Percentiles rank a stretch among this genome's conserved stretches.
Evolutionary conservation across 2,888 invertebrate genomes (phyloP).

Genomic region (Lissocephala sabroskyi): DNA sequence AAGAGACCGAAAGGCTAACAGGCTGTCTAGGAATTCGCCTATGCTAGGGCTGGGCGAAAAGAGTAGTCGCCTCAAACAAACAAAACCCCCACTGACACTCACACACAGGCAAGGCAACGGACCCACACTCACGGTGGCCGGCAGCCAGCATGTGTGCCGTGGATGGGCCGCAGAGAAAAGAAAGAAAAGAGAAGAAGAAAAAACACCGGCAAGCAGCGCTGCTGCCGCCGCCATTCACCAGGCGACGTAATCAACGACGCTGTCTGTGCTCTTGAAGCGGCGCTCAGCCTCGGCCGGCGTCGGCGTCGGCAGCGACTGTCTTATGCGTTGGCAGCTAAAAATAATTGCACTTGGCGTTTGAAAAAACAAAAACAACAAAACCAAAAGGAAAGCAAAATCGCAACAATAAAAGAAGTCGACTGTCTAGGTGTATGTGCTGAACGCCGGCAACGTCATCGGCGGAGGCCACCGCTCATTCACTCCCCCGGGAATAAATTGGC

Average conservation of each 20-base stretch:
- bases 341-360: slow-evolving; percentile 34
- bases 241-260: slow-evolving; percentile 1
- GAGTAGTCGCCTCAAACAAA: too few relatives aligned
- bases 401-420: slow-evolving; percentile 2
- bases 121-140: too few relatives aligned
- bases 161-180: background rate
- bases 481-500: background rate
- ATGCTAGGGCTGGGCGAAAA: too few relatives aligned
- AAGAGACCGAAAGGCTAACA: too few relatives aligned
- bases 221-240: too few relatives aligned
- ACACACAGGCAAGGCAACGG: too few relatives aligned
- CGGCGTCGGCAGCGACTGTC: too few relatives aligned
- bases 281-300: too few relatives aligned
- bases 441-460: too few relatives aligned
- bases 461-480: too few relatives aligned
- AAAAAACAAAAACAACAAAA: slow-evolving; percentile 13
- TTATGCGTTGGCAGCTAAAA: slow-evolving; percentile 42
- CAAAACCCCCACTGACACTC: background rate
- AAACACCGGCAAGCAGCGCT: slow-evolving; percentile 3
- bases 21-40: too few relatives aligned
- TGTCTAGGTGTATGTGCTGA: too few relatives aligned
- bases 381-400: background rate
- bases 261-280: slow-evolving; percentile 10
- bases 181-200: slow-evolving; percentile 6
- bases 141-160: background rate